Evolutionary conservation across 2,888 invertebrate genomes (phyloP).

Genomic region (Linyphia triangularis): DNA sequence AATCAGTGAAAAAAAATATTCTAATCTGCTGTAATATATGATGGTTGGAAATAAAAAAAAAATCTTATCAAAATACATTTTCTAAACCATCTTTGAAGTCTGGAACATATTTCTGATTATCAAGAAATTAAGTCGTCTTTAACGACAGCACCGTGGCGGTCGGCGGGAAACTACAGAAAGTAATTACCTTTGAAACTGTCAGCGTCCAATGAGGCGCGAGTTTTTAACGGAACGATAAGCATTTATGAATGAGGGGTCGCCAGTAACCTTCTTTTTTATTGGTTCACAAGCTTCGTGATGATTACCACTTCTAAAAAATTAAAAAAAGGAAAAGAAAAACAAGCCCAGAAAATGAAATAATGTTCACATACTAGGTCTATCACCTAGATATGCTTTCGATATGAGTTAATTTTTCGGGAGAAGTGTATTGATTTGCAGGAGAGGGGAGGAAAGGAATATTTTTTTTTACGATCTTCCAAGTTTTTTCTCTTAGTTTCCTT

Average conservation of each 20-base stretch:
- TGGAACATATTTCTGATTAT: conserved; percentile 14
- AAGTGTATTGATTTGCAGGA: conserved; percentile 39
- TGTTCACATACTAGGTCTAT: conserved; percentile 31
- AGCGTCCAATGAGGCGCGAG: conserved; percentile 52
- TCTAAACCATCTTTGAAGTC: not conserved
- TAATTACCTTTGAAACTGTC: conserved; percentile 59
- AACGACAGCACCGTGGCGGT: conserved; percentile 4
- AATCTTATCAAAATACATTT: not conserved
- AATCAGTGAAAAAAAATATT: no score
- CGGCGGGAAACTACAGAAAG: conserved; percentile 6
- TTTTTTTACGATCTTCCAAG: conserved; percentile 5
- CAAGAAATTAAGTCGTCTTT: conserved; percentile 30
- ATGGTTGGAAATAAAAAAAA: not conserved
- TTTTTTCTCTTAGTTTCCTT: conserved; percentile 12
- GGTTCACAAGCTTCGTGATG: not conserved
- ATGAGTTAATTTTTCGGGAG: conserved; percentile 47
- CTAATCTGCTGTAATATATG: no score
- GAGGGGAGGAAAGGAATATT: conserved; percentile 1
- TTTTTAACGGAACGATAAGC: conserved; percentile 46
- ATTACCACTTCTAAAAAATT: conserved; percentile 17
- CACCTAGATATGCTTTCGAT: conserved; percentile 52
- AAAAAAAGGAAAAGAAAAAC: conserved; percentile 34
- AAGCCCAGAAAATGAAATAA: conserved; percentile 47
- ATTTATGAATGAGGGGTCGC: conserved; percentile 44
- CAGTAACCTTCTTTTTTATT: conserved; percentile 25